Base-by-base conservation (phyloP, 2,797 vertebrate genomes). In the Triplophysa bombifrons region DNA sequence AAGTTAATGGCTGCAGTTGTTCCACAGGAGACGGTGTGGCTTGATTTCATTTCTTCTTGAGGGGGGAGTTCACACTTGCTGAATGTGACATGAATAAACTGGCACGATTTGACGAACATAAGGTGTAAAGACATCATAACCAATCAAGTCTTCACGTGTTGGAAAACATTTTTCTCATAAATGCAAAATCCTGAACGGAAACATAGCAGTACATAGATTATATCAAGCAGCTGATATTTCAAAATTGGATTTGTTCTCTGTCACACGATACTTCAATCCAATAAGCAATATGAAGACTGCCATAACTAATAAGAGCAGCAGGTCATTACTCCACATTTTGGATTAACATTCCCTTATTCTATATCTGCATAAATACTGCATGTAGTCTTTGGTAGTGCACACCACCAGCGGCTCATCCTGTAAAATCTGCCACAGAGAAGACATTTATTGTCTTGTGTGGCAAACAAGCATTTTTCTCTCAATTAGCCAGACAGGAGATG, bases 51-150 rank as follows among this genome's bases (percentile, higher is more conserved):
- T 68, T 84, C 76, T 82, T 69, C 72, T 74, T 79, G 82, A 86
- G 87, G 83, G 83, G 85, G 84, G 86, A 87, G 85, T 89, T 85
- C 75, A 84, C 77, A 81, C 69, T 80, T 76, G 70, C 78, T 72
- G 72, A 84, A 74, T 84, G 78, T 83, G 83, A 80, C 73, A 83
- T 74, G 85, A 84, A 86, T 82, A 78, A 88, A 86, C 76, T 70
- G 80, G 78, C 76, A 87, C 70, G 44, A 74, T 84, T 85, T 46
- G 64, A 86, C 85, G 85, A 70, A 83, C 80, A 86, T 79, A 80
- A 58, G 78, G 83, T 72, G 79, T 74, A 83, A 81, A 87, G 27
- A 80, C 83, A 82, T 81, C 66, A 56, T n/a, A 50, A 83, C 78
- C 72, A 82, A 76, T 82, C 67, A 75, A 71, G 76, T 78, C 80